These are phyloP conservation scores for Edolisoma coerulescens DNA, from an alignment of 2,113 vertebrate species.

Conservation along the genomic window DNA sequence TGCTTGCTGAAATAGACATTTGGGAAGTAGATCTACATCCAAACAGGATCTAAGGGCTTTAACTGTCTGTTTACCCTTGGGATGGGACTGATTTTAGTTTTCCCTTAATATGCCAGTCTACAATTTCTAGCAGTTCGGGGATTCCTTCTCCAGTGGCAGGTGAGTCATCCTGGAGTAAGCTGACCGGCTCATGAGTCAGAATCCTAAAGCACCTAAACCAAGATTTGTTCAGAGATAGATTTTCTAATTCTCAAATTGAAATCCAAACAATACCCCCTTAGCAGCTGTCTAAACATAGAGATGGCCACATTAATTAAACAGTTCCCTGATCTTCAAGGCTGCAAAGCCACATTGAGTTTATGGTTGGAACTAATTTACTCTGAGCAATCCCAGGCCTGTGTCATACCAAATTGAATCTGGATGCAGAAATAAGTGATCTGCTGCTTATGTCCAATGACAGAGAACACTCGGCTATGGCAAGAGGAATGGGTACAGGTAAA, in stretches of 20 bases:
- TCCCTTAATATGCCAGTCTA: background rate
- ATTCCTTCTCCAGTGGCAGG: background rate
- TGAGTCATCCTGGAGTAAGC: slow-evolving; percentile 15
- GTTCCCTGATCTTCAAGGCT: background rate
- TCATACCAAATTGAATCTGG: background rate
- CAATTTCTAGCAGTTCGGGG: background rate
- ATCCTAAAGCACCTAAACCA: background rate
- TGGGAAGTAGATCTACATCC: background rate
- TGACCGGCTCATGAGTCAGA: slow-evolving; percentile 31
- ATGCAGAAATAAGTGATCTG: background rate
- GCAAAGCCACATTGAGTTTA: background rate
- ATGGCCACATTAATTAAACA: background rate
- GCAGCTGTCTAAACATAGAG: background rate
- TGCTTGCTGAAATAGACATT: background rate
- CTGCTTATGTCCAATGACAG: background rate
- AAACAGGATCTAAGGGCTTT: background rate
- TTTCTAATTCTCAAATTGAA: background rate
- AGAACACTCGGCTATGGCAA: background rate
- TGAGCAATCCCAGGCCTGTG: background rate
- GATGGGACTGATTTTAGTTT: background rate
- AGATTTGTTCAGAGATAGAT: background rate
- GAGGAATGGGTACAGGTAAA: background rate
- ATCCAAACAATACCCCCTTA: background rate
- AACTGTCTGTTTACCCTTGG: background rate
- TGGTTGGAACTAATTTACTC: background rate